These are phyloP conservation scores for Thaleichthys pacificus DNA, from an alignment of 2,797 vertebrate species.

Conservation along the genomic window DNA sequence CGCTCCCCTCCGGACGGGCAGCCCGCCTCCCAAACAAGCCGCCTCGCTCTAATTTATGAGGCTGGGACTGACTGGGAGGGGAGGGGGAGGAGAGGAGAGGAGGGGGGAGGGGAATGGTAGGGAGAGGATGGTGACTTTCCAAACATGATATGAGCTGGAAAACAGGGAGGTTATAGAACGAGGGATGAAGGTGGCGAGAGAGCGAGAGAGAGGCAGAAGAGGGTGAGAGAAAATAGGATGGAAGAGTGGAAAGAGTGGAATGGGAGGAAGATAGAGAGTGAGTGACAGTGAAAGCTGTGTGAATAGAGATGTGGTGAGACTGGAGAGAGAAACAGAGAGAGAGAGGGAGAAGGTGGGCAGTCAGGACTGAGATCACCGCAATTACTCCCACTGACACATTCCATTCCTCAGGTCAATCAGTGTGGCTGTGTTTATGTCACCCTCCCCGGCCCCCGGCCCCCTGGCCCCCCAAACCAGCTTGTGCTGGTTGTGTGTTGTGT, in stretches of 20 bases:
- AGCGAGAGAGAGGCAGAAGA: constrained; percentile 28
- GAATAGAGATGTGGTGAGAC: neutral
- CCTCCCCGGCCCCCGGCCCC: constrained; percentile 12
- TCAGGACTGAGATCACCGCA: constrained; percentile 28
- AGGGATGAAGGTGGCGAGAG: constrained; percentile 40
- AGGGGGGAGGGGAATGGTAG: too few species aligned
- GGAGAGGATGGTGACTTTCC: constrained; percentile 50
- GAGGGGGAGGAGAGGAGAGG: too few species aligned
- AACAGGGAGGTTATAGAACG: constrained; percentile 39
- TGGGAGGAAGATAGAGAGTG: neutral
- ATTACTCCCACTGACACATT: constrained; percentile 56
- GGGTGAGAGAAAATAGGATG: constrained; percentile 43
- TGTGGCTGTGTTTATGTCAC: constrained; percentile 16
- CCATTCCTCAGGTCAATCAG: constrained; percentile 45
- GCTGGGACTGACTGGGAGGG: constrained; percentile 48
- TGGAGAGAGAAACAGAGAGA: neutral
- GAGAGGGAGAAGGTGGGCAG: neutral
- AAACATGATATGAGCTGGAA: constrained; percentile 66
- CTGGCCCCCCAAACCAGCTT: neutral
- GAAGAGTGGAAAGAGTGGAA: constrained; percentile 7
- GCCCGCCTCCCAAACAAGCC: constrained; percentile 61
- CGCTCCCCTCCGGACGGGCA: constrained; percentile 34
- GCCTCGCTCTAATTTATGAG: constrained; percentile 74
- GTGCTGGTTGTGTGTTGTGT: too few species aligned
- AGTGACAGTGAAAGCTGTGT: neutral